Evolutionary conservation across 2,888 invertebrate genomes (phyloP), one percentile per base, ranked within the genome.

Genomic region (Tillus elongatus): DNA sequence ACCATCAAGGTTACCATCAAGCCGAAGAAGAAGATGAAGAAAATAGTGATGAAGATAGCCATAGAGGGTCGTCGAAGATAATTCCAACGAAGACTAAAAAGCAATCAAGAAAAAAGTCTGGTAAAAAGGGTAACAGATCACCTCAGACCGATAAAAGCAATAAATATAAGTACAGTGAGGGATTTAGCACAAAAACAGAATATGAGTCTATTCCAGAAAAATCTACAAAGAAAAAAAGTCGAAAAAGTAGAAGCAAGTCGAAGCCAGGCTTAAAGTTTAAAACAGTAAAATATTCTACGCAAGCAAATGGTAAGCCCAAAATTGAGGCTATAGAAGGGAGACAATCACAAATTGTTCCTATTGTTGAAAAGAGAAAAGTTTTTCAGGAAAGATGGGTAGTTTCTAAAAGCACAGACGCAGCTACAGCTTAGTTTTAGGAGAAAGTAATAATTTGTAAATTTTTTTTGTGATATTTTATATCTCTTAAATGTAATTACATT

Each of bases 321-420:
- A 37, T 43, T 30, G 49, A 52, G 15, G 40, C 14, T 24, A 46
- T 52, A 15, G 53, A 54, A 42, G 56, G 50, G 4, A 44, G 47
- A 36, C 50, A 44, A 24, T 56, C 57, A 12, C 47, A 56, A 33
- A 43, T 49, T 32, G 36, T 54, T 33, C 58, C 58, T 9, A 45
- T 56, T 12, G 47, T 52, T 3, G 55, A 53, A 16, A 54, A 56
- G 35, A 54, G 55, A 11, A 57, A 56, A 33, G 24, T 58, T 15
- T 49, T 53, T 31, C 54, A 51, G 36, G 53, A 58, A 41, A 49
- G 55, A 34, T 58, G 55, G 56, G 56, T 46, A 31, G 31, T 57
- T 28, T 44, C 54, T 10, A 51, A 56, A 41, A 48, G 37, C 44
- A 47, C 37, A 15, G 41, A 3, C 41, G 44, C 36, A 28, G n/a